phyloP scores from a whole-genome alignment of 2,888 invertebrate genomes.

The Amblyteles armatorius region DNA sequence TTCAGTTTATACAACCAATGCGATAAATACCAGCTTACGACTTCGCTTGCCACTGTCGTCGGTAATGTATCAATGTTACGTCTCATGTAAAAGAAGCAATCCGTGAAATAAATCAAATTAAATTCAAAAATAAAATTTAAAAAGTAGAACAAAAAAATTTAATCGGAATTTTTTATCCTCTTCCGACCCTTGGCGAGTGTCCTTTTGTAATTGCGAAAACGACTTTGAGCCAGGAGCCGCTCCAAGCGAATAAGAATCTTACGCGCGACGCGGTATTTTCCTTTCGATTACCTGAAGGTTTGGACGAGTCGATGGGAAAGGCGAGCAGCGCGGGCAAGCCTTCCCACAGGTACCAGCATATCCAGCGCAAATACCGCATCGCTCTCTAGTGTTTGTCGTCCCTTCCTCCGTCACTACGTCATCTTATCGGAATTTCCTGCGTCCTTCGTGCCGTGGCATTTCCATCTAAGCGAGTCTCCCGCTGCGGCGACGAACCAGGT shows the following conservation, averaged over 20 bases:
- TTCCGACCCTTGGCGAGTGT: background rate
- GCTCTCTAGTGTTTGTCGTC: conserved; percentile 66
- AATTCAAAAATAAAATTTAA: too few species aligned
- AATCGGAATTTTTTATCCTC: background rate
- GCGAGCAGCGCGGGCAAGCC: conserved; percentile 78
- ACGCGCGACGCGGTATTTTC: background rate
- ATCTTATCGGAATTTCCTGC: conserved; percentile 2
- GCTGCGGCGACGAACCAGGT: background rate
- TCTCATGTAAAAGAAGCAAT: too few species aligned
- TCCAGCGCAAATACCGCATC: conserved; percentile 79
- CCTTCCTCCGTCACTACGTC: conserved; percentile 56
- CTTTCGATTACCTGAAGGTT: conserved; percentile 63
- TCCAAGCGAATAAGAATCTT: background rate
- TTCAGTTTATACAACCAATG: too few species aligned
- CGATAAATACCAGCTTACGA: too few species aligned
- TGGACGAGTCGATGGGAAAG: conserved; percentile 77
- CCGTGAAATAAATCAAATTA: too few species aligned
- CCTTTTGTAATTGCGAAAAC: background rate
- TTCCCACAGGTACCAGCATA: conserved; percentile 80
- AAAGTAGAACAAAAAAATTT: too few species aligned
- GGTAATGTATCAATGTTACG: too few species aligned
- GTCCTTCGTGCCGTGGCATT: background rate
- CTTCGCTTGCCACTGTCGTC: too few species aligned
- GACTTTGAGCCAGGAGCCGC: background rate
- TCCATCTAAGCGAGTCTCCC: background rate